Base-by-base conservation (phyloP, 2,888 invertebrate species). In the Lacanobia wlatinum region DNA sequence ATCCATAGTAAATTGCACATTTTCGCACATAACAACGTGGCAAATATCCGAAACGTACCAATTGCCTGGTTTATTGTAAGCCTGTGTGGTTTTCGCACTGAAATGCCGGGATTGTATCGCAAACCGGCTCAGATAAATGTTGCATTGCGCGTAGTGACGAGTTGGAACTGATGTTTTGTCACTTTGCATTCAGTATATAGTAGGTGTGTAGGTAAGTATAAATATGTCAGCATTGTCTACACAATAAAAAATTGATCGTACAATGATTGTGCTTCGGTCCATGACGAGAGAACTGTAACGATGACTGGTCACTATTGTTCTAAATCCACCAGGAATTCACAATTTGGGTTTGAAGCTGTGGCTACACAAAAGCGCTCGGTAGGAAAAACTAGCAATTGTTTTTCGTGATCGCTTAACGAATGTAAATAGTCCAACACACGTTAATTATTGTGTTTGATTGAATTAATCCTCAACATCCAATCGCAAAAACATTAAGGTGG, bases 191-290 rank as follows among this genome's bases (percentile, higher is more conserved):
- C 71, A 59, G 64, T 28, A 2, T 28, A 28, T 28, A 28, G 28
- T 76, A 66, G 52, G 60, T 48, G 43, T 70, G 63, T 34, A 52
- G 50, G 23, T 64, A 67, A 10, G 21, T 75, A 78, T 14, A 9
- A 66, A 73, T 67, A 50, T 74, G 58, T 68, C n/a, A 53, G 70
- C 76, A 70, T 89, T 90, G 92, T 91, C 88, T 88, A 90, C 91
- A 93, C 92, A 93, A 90, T 93, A 90, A 93, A 59, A 62, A 48
- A 89, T 89, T 90, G 89, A 92, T 92, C 86, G 87, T 87, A 95
- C 94, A 96, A 95, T 95, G 94, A 91, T 91, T 93, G 91, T 87
- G 91, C 94, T 90, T 80, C 88, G 89, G 92, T 76, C 93, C 95
- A 90, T 96, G 94, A 95, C 95, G 94, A 89, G 88, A 88, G 85